Percentiles rank a stretch among this genome's conserved stretches.
phyloP scores from a whole-genome alignment of 2,113 vertebrate genomes.

The Myrmecophaga tridactyla region DNA sequence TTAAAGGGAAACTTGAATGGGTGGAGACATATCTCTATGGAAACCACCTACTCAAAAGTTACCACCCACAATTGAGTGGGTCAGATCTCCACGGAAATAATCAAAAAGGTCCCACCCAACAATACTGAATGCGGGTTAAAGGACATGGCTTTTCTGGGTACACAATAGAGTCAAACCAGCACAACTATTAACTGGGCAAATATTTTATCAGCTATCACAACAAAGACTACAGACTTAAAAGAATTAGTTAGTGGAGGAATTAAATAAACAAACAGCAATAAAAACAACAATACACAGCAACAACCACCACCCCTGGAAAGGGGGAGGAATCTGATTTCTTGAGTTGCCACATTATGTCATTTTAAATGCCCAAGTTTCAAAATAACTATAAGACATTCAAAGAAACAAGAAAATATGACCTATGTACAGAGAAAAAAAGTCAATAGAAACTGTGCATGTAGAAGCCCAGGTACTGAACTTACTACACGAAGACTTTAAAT shows the following conservation, averaged over 20 bases:
- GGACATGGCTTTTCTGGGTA: no score
- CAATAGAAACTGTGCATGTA: not conserved
- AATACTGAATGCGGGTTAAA: no score
- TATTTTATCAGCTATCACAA: not conserved
- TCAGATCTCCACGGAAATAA: no score
- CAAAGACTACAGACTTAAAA: not conserved
- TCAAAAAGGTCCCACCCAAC: no score
- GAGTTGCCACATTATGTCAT: not conserved
- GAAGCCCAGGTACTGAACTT: not conserved
- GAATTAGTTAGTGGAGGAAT: not conserved
- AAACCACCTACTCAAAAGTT: no score
- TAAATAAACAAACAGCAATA: not conserved
- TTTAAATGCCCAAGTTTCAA: not conserved
- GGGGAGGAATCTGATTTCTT: not conserved
- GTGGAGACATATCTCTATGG: no score
- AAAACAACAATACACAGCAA: not conserved
- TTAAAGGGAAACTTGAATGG: no score
- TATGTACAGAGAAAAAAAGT: not conserved
- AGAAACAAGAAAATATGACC: not conserved
- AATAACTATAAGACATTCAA: not conserved
- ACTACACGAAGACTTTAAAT: not conserved
- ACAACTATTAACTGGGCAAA: not conserved
- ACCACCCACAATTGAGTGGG: no score
- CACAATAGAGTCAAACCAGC: no score
- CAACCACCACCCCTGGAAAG: not conserved